Conservation (phyloP, 2,888 invertebrate genomes). For the Mythimna ferrago region DNA sequence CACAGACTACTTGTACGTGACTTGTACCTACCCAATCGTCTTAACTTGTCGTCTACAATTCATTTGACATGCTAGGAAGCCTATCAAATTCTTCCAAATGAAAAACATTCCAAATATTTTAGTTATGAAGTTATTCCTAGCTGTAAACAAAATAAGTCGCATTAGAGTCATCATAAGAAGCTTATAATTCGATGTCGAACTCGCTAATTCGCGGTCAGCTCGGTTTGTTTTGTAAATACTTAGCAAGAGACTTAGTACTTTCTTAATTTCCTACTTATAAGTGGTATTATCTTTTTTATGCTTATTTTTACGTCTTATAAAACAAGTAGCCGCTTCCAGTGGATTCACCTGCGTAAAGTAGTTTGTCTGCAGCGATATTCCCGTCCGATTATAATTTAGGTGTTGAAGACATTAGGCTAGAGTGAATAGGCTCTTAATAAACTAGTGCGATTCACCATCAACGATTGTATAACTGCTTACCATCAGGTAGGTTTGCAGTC, state of each 20-base stretch:
- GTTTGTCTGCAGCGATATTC: no score
- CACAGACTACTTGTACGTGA: no score
- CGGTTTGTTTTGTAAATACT: conserved; percentile 25
- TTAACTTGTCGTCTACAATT: background rate
- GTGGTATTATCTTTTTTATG: no score
- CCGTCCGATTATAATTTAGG: no score
- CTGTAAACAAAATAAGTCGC: conserved; percentile 24
- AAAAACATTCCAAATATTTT: background rate
- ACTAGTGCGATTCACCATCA: no score
- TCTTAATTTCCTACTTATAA: conserved; percentile 6
- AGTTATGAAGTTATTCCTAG: background rate
- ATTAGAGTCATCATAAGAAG: conserved; percentile 8
- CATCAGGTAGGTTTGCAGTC: no score
- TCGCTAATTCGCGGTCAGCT: conserved; percentile 25
- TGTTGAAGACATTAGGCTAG: no score
- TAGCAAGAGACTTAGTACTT: conserved; percentile 27
- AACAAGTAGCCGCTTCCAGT: no score
- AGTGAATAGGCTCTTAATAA: no score
- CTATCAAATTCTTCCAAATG: background rate
- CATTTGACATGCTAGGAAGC: background rate
- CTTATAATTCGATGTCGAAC: conserved; percentile 9
- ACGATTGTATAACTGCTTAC: no score
- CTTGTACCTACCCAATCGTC: background rate
- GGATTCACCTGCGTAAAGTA: no score
- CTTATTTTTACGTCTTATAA: background rate